Evolutionary conservation across 2,797 vertebrate species (phyloP).

Genomic region (Sphenopsis melanotis): DNA sequence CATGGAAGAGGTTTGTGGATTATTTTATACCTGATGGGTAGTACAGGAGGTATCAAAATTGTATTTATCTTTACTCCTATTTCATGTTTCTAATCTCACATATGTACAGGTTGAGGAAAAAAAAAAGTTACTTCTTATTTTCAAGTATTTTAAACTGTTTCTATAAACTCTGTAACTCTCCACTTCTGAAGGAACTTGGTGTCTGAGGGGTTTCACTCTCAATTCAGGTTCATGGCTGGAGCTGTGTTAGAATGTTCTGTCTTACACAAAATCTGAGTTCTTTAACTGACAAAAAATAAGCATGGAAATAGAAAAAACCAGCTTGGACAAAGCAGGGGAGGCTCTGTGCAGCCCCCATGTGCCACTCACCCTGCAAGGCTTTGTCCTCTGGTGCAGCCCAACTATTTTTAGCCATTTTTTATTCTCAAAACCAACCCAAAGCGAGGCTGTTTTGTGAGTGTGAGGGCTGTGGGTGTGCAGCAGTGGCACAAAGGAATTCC

Average conservation of each 20-base stretch:
- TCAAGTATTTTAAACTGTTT: neutral
- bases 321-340: neutral
- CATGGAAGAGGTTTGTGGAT: neutral
- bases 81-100: neutral
- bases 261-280: neutral
- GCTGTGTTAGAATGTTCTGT: neutral
- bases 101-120: neutral
- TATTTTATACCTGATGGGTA: neutral
- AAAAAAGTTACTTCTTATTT: neutral
- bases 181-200: accelerated
- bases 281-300: neutral
- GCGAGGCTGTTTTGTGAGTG: neutral
- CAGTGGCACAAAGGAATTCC: neutral
- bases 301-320: neutral
- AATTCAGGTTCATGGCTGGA: neutral
- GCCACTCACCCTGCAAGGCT: neutral
- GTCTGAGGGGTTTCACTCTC: neutral
- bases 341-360: neutral
- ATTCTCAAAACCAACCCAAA: neutral
- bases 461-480: constrained; percentile 17
- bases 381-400: neutral
- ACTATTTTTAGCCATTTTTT: neutral
- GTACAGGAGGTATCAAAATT: neutral
- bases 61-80: neutral
- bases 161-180: neutral